Base-by-base conservation (phyloP, 2,888 invertebrate species). In the Apoda limacodes region DNA sequence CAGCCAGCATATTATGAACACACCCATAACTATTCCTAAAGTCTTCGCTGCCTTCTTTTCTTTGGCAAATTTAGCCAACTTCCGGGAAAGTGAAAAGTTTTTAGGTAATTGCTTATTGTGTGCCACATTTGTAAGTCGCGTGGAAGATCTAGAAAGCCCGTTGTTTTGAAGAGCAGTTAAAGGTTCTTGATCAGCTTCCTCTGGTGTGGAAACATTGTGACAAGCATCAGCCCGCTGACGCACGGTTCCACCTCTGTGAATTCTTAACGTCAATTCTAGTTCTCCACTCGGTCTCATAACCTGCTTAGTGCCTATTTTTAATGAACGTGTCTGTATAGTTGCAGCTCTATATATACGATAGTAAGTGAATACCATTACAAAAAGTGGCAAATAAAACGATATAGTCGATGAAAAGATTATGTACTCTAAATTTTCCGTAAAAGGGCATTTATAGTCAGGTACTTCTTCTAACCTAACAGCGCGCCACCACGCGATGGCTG, bases 41-140 rank as follows among this genome's bases (percentile, higher is more conserved):
- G 97, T 98, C 72, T 97, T 97, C 3, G 98, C 98, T 5, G 98
- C 98, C 66, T 98, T 98, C 67, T 96, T 95, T 68, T 97, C 98
- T 61, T 95, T 96, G 28, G 97, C 94, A 53, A 98, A 93, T 76
- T 97, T 97, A 9, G 95, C 94, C 39, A 98, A 76, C 61, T 96
- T 96, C 15, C 95, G 85, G 42, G 95, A 95, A 11, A 97, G 75
- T 4, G 96, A 95, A 69, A 97, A 95, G 75, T 95, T 93, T 66
- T 95, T 95, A 14, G 88, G 88, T 54, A 89, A 76, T 55, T 88
- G 86, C 46, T 85, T 85, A 34, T 67, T 78, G 43, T 85, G 83
- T 3, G 84, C 68, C 11, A 83, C 83, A 46, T 83, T 85, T 30
- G 84, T 82, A 35, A 88, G 67, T 22, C 90, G 82, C 28, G 88